A percentile compares a stretch with the other conserved stretches of the same genome.
These are phyloP conservation scores for Pachyramphus minor DNA, from an alignment of 2,113 vertebrate genomes.

Conservation along the genomic window DNA sequence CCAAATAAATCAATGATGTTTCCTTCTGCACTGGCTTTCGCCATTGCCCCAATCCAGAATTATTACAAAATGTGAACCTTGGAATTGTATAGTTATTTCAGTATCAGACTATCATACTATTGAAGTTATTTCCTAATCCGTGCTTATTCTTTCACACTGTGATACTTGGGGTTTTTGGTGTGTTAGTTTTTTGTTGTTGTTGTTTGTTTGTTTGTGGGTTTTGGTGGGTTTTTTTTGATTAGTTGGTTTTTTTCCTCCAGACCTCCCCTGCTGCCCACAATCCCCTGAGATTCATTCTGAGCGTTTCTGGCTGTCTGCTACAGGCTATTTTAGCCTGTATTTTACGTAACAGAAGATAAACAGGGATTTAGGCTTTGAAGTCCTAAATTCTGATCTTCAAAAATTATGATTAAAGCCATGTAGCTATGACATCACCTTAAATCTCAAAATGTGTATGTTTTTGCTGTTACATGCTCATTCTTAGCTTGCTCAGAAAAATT, in stretches of 20 bases:
- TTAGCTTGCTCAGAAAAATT: background rate
- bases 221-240: background rate
- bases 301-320: background rate
- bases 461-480: background rate
- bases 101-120: background rate
- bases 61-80: background rate
- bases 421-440: background rate
- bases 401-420: constrained; percentile 6
- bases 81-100: background rate
- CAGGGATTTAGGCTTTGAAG: constrained; percentile 52
- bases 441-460: background rate
- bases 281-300: background rate
- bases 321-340: constrained; percentile 34
- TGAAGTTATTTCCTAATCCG: background rate
- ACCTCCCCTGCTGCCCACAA: background rate
- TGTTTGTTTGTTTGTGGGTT: too few relatives aligned
- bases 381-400: constrained; percentile 19
- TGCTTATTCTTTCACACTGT: background rate
- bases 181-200: background rate
- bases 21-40: background rate
- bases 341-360: constrained; percentile 48
- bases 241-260: background rate
- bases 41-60: background rate
- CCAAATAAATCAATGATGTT: background rate
- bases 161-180: background rate